Base-by-base conservation (phyloP, 2,888 invertebrate genomes). In the Phyllotreta cruciferae region DNA sequence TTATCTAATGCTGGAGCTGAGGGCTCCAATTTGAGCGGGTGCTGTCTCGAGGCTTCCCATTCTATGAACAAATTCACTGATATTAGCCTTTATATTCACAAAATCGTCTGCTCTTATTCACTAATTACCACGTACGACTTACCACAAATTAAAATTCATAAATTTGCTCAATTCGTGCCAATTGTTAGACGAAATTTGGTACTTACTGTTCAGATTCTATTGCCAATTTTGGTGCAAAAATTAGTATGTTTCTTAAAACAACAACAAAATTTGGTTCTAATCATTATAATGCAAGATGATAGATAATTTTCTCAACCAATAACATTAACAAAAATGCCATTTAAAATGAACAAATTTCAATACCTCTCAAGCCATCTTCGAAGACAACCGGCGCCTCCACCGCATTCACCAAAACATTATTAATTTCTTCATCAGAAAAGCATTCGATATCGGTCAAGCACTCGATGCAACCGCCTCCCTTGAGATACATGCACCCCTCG, bases 401-500 rank as follows among this genome's bases (percentile, higher is more conserved):
- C 45, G 62, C 58, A 58, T 71, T 66, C 11, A 69, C 37, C 9
- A 58, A 54, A 41, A 66, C 45, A 6, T 47, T 50, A 52, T 8
- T 5, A 35, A 45, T 11, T 10, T 76, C 74, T 7, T 72, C 71
- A n/a, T 72, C 75, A n/a, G 72, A 73, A 6, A 78, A 62, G 72
- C 85, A 86, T 74, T 87, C 86, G 55, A 83, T 76, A 74, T 87
- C 87, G 3, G 87, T 86, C 54, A 81, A 76, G 6, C 39, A 56
- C 6, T 71, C 68, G 10, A 24, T 56, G 50, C 78, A 81, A 52
- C 78, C 77, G 64, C 82, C 79, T 50, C 83, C 83, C 76, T 85
- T 86, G 7, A 85, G 78, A 72, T 85, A 83, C 71, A 82, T 74
- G 60, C 81, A 81, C 85, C 85, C 76, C 39, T 83, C 82, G 3